Evolutionary conservation across 2,888 invertebrate species (phyloP), one percentile per base, ranked within the genome.

Genomic region (Lamellibrachia satsuma): DNA sequence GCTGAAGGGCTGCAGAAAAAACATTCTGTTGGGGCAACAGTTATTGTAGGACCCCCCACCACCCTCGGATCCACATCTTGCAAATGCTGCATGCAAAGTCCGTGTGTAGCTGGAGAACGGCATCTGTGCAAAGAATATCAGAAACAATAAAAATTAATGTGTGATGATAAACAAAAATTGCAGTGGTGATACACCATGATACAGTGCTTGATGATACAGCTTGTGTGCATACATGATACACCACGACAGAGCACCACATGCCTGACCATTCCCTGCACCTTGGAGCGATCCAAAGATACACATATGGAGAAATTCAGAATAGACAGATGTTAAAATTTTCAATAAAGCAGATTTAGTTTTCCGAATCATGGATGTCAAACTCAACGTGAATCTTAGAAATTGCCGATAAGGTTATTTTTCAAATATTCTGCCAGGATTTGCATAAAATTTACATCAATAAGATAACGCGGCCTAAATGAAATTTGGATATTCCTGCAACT

Each of bases 161-260:
- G 75, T 22, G 75, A 75, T n/a, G n/a, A 22, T n/a, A 75, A 75
- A 75, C 22, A 75, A 75, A 3, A 7, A 6, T 75, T 75, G 75
- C n/a, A n/a, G 22, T 75, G 75, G 75, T 75, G 75, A 60, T 75
- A 75, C 75, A 75, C 75, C 75, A 22, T 22, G 75, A 75, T 75
- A 75, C 75, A 75, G 75, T 75, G 75, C 55, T 75, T 75, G 75
- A 39, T 39, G 39, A 75, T 75, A 75, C 75, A 75, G 75, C 75
- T 75, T 75, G 75, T 75, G 75, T 75, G 75, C 75, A 75, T 75
- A 15, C 75, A 15, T 75, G 75, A 75, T 75, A 75, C 75, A 75
- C 75, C 75, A 75, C 22, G 22, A 75, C 75, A 75, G 75, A n/a
- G 22, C 75, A 75, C 22, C 75, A 75, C 22, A 75, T 22, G 75